Conservation (phyloP, 2,888 invertebrate species). For the Julus scanicus region DNA sequence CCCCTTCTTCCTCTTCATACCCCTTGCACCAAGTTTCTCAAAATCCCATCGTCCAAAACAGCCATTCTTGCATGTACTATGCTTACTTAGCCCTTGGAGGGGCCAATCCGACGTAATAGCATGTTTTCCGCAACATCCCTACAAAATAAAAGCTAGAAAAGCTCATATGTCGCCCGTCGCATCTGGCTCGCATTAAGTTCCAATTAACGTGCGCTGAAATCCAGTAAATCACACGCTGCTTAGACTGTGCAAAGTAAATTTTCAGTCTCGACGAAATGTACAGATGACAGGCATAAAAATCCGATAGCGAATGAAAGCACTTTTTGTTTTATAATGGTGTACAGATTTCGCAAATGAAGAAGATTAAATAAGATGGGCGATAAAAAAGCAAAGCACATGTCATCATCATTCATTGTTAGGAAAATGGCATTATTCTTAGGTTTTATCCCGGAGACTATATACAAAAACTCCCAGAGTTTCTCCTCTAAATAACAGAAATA, state of each 20-base stretch:
- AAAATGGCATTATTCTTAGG: conserved; percentile 14
- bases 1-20: not conserved
- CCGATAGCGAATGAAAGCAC: conserved; percentile 12
- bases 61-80: not conserved
- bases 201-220: conserved; percentile 47
- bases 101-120: not conserved
- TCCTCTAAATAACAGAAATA: not conserved
- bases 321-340: conserved; percentile 26
- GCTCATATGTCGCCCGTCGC: conserved; percentile 19
- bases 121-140: not conserved
- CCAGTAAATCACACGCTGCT: conserved; percentile 26
- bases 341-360: conserved; percentile 33
- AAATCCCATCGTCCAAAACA: conserved; percentile 6
- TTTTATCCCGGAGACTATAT: conserved; percentile 1
- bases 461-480: not conserved
- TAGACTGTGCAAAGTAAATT: conserved; percentile 13
- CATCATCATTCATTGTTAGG: conserved; percentile 45
- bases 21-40: not conserved
- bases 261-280: not conserved
- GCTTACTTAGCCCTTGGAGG: not conserved
- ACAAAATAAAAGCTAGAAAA: not conserved
- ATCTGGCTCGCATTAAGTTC: conserved; percentile 45
- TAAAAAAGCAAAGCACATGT: conserved; percentile 37
- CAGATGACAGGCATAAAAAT: not conserved
- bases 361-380: conserved; percentile 40